Evolutionary conservation across 2,888 invertebrate genomes (phyloP).

Genomic region (Eumerus sabulonum): DNA sequence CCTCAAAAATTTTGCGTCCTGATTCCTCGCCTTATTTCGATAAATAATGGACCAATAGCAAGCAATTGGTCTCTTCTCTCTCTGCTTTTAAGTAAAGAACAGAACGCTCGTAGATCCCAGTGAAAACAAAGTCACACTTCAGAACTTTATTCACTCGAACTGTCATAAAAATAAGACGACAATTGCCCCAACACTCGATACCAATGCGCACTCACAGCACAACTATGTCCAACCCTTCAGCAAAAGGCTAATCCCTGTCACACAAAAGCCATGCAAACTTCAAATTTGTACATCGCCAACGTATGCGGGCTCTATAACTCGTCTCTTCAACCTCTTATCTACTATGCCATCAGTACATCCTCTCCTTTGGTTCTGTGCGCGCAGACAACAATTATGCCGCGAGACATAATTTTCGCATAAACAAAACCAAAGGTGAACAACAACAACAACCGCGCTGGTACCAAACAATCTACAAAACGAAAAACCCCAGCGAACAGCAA

Average conservation of each 20-base stretch:
- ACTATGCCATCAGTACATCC: slow-evolving; percentile 49
- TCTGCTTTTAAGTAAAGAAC: too few species aligned
- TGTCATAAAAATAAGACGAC: slow-evolving; percentile 18
- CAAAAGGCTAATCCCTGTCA: slow-evolving; percentile 54
- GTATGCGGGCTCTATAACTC: slow-evolving; percentile 40
- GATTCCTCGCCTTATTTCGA: too few species aligned
- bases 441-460: slow-evolving; percentile 4
- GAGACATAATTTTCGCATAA: slow-evolving; percentile 58
- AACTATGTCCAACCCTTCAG: too few species aligned
- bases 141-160: slow-evolving; percentile 10
- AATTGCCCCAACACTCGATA: too few species aligned
- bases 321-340: slow-evolving; percentile 27
- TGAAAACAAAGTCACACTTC: too few species aligned
- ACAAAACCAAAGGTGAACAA: slow-evolving; percentile 22
- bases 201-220: too few species aligned
- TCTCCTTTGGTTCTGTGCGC: slow-evolving; percentile 14
- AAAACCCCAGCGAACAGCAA: slow-evolving; percentile 23
- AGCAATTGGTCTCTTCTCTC: too few species aligned
- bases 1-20: too few species aligned
- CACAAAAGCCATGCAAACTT: slow-evolving; percentile 27
- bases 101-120: too few species aligned
- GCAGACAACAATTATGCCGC: slow-evolving; percentile 49
- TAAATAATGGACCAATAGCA: too few species aligned
- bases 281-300: slow-evolving; percentile 33
- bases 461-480: not conserved